A percentile compares a stretch with the other conserved stretches of the same genome.
Evolutionary conservation across 2,797 vertebrate genomes (phyloP).

Genomic region (Artibeus jamaicensis): DNA sequence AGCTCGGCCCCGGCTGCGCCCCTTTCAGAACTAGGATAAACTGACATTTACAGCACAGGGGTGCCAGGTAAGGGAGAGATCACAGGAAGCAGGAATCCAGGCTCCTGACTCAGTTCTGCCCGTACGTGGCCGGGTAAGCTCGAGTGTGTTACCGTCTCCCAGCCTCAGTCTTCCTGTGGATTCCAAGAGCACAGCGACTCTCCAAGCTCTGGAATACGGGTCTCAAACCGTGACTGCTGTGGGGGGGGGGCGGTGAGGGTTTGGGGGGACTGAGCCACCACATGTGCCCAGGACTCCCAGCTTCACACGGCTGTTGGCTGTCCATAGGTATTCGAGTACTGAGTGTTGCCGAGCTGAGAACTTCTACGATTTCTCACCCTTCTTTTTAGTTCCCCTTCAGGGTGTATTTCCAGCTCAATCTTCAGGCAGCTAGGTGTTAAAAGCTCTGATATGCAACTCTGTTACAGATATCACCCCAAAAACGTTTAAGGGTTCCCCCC

Average conservation of each 20-base stretch:
- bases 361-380: background rate
- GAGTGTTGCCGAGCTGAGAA: background rate
- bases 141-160: background rate
- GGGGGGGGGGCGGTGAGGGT: background rate
- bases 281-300: background rate
- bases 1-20: background rate
- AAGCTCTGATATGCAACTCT: background rate
- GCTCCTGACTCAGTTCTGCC: background rate
- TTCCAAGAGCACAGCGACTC: background rate
- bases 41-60: background rate
- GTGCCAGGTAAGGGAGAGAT: background rate
- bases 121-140: background rate
- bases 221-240: background rate
- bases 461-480: background rate
- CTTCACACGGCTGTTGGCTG: background rate
- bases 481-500: background rate
- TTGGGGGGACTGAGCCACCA: background rate
- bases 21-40: background rate
- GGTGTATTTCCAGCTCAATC: background rate
- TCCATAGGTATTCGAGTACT: background rate
- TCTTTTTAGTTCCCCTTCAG: background rate
- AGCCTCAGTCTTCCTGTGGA: background rate
- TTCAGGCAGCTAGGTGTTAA: background rate
- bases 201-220: background rate
- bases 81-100: accelerated